Base-by-base conservation (phyloP, 1,140 invertebrate genomes). In the Trachymyrmex cornetzi region DNA sequence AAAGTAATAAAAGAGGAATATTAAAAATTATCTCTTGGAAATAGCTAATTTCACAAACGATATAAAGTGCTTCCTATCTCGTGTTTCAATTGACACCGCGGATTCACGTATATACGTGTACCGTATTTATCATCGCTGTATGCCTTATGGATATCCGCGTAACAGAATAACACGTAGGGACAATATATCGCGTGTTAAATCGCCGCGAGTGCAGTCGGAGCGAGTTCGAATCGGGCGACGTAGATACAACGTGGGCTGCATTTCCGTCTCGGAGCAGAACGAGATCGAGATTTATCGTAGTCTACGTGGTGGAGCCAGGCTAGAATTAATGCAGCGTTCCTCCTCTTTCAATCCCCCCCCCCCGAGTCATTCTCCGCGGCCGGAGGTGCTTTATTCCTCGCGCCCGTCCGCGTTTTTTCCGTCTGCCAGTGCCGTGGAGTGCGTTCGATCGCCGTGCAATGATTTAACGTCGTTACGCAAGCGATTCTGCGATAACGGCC, bases 401-500 rank as follows among this genome's bases (percentile, higher is more conserved):
- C 30, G 11, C 19, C n/a, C n/a, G 50, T 1, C 11, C 50, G 5
- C 50, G 50, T 34, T 57, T 74, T 55, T 74, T 34, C 27, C 19
- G 50, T 22, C 50, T 34, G 38, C 30, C 30, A 30, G 30, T 38
- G 30, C 22, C 12, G 27, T 27, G 34, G 34, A 59, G 48, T 44
- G 55, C 71, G 44, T 19, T 64, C 53, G 71, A 64, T 77, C 61
- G 72, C 64, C 38, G 50, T 22, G 72, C 71, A 81, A 86, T 80
- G 87, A 88, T 87, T 88, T 82, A 63, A 81, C 59, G 55, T 66
- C 50, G 77, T 88, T 87, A 82, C 77, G 71, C 69, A 81, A 87
- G 30, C 77, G 71, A 87, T 71, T 55, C 50, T 7, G 66, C 63
- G 80, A 87, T 87, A 87, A 71, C 69, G 61, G 63, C 53, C 80